Percentiles rank a stretch among this genome's conserved stretches.
phyloP scores from a whole-genome alignment of 53 echinoderm and acorn worm species.

The Temnopleurus reevesii region DNA sequence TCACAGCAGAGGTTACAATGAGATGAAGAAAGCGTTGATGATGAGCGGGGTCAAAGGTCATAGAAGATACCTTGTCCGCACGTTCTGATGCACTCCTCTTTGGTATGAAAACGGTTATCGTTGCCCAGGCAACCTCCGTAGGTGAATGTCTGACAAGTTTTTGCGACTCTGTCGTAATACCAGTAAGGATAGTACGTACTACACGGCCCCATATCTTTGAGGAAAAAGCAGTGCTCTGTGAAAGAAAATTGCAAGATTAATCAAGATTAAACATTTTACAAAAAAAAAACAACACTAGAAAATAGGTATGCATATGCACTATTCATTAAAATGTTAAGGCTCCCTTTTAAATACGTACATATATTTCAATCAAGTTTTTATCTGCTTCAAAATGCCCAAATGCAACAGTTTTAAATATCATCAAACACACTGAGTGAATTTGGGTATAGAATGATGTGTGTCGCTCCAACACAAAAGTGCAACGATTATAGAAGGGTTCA shows the following conservation, averaged over 20 bases:
- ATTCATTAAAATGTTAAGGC: too few relatives aligned
- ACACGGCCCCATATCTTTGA: conserved; percentile 87
- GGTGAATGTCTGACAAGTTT: conserved; percentile 87
- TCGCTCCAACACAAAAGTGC: too few relatives aligned
- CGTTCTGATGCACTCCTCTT: conserved; percentile 82
- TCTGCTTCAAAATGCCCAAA: too few relatives aligned
- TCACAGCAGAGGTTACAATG: not conserved
- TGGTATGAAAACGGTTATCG: conserved; percentile 81
- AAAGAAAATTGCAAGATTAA: not conserved
- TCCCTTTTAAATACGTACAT: too few relatives aligned
- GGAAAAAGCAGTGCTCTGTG: conserved; percentile 70
- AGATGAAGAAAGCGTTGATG: not conserved
- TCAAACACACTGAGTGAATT: too few relatives aligned
- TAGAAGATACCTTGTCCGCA: conserved; percentile 76
- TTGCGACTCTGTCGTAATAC: conserved; percentile 74
- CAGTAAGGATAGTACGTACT: conserved; percentile 75
- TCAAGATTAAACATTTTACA: too few relatives aligned
- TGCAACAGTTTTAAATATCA: too few relatives aligned
- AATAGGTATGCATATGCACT: too few relatives aligned
- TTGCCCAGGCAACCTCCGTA: conserved; percentile 96
- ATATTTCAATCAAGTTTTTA: too few relatives aligned
- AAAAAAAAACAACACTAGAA: too few relatives aligned
- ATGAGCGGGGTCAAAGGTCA: not conserved
- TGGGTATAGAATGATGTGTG: too few relatives aligned
- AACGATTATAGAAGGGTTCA: too few relatives aligned